Evolutionary conservation across 2,113 vertebrate species (phyloP).

Genomic region (Limanda limanda): DNA sequence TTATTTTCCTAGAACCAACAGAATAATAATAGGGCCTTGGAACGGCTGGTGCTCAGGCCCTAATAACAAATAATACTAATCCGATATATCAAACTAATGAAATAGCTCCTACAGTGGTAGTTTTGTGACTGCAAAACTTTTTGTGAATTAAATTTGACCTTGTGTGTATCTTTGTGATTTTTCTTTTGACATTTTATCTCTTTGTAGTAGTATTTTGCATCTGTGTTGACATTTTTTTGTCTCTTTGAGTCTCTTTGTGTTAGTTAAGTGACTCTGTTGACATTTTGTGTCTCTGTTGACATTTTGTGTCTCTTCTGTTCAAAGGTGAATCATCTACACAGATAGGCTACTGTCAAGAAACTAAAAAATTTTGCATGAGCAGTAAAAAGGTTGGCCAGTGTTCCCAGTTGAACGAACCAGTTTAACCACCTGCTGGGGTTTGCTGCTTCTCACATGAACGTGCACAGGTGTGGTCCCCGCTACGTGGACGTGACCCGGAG

Average conservation of each 20-base stretch:
- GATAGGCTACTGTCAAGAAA: not conserved
- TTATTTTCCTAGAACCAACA: no score
- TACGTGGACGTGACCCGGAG: conserved; percentile 93
- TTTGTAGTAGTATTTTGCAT: no score
- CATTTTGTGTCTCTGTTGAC: not conserved
- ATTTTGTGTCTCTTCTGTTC: no score
- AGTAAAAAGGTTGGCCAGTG: not conserved
- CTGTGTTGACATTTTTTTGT: no score
- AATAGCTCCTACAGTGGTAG: no score
- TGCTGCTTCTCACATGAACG: conserved; percentile 91
- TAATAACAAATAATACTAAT: no score
- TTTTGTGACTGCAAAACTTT: not conserved
- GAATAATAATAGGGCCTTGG: no score
- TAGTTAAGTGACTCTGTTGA: not conserved
- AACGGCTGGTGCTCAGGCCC: no score
- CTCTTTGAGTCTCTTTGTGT: no score
- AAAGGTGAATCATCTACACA: not conserved
- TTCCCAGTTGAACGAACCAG: not conserved
- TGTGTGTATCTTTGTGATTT: not conserved
- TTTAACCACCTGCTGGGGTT: conserved; percentile 55
- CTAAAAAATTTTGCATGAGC: not conserved
- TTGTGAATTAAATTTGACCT: not conserved
- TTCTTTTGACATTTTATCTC: not conserved
- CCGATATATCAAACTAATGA: no score
- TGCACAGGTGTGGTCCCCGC: conserved; percentile 93